These are phyloP conservation scores for Parnassius mnemosyne DNA, from an alignment of 2,888 invertebrate genomes.

Conservation along the genomic window DNA sequence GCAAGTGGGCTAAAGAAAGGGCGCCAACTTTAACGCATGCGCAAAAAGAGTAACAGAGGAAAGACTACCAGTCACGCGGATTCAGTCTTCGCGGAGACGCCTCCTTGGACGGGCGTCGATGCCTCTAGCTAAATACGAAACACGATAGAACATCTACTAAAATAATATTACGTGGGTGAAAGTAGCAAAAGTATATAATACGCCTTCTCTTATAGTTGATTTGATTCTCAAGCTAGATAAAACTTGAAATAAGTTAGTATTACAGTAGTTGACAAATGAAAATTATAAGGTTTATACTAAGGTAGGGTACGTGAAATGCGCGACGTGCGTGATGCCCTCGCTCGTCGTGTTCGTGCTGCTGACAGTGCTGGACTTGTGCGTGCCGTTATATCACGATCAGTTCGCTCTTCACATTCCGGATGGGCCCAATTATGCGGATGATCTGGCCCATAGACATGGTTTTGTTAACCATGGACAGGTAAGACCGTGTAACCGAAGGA, in stretches of 20 bases:
- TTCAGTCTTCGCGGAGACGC: constrained; percentile 59
- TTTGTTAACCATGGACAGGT: constrained; percentile 76
- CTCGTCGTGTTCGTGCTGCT: constrained; percentile 62
- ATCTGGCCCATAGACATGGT: constrained; percentile 69
- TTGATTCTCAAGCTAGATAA: neutral
- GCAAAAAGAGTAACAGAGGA: constrained; percentile 38
- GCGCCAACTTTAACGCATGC: constrained; percentile 72
- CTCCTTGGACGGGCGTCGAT: constrained; percentile 43
- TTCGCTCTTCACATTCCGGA: constrained; percentile 63
- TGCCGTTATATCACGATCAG: constrained; percentile 72
- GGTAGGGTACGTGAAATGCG: constrained; percentile 68
- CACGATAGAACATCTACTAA: constrained; percentile 33
- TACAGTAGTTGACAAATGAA: constrained; percentile 30
- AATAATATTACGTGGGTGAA: constrained; percentile 47
- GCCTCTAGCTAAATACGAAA: constrained; percentile 30
- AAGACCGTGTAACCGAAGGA: constrained; percentile 32
- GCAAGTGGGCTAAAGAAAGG: constrained; percentile 69
- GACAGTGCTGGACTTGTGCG: constrained; percentile 69
- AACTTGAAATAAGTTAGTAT: constrained; percentile 4
- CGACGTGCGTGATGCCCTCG: constrained; percentile 67
- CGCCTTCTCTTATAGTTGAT: constrained; percentile 14
- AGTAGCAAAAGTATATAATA: constrained; percentile 31
- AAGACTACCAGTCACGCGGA: constrained; percentile 54
- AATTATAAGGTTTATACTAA: constrained; percentile 37
- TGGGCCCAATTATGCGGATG: constrained; percentile 57